Conservation (phyloP, 2,113 vertebrate genomes). For the Herpetotheres cachinnans region DNA sequence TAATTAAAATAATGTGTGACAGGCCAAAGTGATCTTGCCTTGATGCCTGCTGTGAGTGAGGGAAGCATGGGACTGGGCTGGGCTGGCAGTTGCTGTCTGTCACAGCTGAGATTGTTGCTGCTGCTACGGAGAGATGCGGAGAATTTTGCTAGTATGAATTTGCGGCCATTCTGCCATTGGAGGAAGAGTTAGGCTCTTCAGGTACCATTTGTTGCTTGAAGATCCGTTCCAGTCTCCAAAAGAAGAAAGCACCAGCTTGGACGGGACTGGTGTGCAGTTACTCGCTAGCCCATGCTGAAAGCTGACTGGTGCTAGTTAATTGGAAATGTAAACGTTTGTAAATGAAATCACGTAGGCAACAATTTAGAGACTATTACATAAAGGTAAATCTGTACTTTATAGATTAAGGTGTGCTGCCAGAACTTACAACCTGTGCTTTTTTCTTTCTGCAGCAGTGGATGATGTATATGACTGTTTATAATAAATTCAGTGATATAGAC, state of each 20-base stretch:
- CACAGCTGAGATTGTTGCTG: not conserved
- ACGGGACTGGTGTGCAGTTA: not conserved
- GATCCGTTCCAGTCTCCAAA: not conserved
- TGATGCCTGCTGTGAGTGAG: not conserved
- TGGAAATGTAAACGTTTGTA: not conserved
- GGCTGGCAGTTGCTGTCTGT: not conserved
- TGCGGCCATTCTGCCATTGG: fast-evolving
- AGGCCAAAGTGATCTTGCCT: not conserved
- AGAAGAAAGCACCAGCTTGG: not conserved
- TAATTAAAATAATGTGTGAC: not conserved
- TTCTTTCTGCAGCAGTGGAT: not conserved
- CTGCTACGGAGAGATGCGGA: fast-evolving
- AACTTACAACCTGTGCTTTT: not conserved
- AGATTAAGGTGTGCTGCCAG: not conserved
- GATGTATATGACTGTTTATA: not conserved
- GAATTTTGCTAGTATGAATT: not conserved
- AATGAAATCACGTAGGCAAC: not conserved
- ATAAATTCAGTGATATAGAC: not conserved
- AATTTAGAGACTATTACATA: not conserved
- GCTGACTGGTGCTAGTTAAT: not conserved
- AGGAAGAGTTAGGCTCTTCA: not conserved
- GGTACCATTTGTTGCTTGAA: not conserved
- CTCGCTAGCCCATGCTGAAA: not conserved
- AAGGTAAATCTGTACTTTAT: not conserved
- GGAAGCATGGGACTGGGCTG: not conserved